Percentiles rank a stretch among this genome's conserved stretches.
phyloP scores from a whole-genome alignment of 92 coral and sea anemone species.

The Porites lobata region DNA sequence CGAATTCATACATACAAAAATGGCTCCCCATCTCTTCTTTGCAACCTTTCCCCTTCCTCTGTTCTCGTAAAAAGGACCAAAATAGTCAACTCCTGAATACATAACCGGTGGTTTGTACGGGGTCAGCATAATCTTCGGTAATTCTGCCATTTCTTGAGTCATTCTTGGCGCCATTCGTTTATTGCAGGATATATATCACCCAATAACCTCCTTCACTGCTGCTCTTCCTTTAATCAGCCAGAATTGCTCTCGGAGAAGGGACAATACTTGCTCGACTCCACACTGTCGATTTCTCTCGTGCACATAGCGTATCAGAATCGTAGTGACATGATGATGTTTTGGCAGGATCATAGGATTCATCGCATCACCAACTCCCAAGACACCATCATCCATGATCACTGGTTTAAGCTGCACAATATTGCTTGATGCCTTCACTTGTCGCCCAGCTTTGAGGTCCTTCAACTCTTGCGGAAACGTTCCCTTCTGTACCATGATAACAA shows the following conservation, averaged over 20 bases:
- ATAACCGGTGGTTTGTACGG: conserved; percentile 58
- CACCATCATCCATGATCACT: conserved; percentile 41
- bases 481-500: conserved; percentile 50
- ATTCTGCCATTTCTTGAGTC: conserved; percentile 46
- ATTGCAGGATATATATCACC: conserved; percentile 15
- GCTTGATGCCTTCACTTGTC: conserved; percentile 44
- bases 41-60: conserved; percentile 65
- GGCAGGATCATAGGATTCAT: conserved; percentile 58
- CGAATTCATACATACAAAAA: conserved; percentile 67
- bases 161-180: conserved; percentile 28
- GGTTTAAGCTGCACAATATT: conserved; percentile 50
- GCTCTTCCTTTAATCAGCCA: conserved; percentile 30
- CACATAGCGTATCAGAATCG: conserved; percentile 29
- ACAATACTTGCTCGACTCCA: conserved; percentile 60
- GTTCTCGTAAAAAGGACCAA: conserved; percentile 68
- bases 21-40: conserved; percentile 65
- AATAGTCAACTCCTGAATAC: conserved; percentile 63
- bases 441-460: conserved; percentile 21
- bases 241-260: conserved; percentile 27
- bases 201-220: conserved; percentile 2
- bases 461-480: conserved; percentile 46
- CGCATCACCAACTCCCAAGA: conserved; percentile 50
- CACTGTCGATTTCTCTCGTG: conserved; percentile 60
- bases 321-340: conserved; percentile 25
- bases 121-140: conserved; percentile 52